phyloP scores from a whole-genome alignment of 2,888 invertebrate species.

The Diarsia dahlii region DNA sequence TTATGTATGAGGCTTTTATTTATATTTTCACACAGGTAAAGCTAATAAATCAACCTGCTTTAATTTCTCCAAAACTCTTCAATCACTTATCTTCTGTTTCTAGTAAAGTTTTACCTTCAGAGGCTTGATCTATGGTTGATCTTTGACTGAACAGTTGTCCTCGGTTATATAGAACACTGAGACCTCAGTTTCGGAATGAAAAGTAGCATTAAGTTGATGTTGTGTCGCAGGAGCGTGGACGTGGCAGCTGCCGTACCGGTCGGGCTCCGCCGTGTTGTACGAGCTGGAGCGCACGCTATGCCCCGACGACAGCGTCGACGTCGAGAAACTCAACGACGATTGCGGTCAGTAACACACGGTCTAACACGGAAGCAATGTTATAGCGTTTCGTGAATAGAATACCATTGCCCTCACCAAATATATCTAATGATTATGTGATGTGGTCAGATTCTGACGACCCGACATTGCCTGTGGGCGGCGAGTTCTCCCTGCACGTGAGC shows the following conservation, averaged over 20 bases:
- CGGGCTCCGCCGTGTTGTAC: constrained; percentile 69
- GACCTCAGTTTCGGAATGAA: neutral
- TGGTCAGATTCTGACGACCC: constrained; percentile 31
- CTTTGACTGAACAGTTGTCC: too few species aligned
- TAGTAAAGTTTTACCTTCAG: too few species aligned
- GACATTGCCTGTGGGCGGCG: constrained; percentile 62
- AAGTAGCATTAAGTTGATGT: neutral
- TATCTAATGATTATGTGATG: neutral
- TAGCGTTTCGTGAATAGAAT: neutral
- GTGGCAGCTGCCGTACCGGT: constrained; percentile 85
- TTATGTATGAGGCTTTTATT: too few species aligned
- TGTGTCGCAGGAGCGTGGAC: constrained; percentile 80
- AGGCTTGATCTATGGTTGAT: too few species aligned
- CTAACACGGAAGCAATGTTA: neutral
- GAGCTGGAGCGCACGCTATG: constrained; percentile 85
- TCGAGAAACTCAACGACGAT: constrained; percentile 51
- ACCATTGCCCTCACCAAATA: neutral
- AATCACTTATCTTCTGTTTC: too few species aligned
- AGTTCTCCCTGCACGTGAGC: constrained; percentile 82
- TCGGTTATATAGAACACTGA: too few species aligned
- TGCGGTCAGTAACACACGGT: constrained; percentile 72
- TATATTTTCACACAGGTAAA: too few species aligned
- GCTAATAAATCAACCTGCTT: too few species aligned
- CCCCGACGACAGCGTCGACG: constrained; percentile 73
- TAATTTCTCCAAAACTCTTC: too few species aligned